A percentile compares a stretch with the other conserved stretches of the same genome.
Conservation (phyloP, 1,140 invertebrate species). For the Pseudomyrmex dendroicus region DNA sequence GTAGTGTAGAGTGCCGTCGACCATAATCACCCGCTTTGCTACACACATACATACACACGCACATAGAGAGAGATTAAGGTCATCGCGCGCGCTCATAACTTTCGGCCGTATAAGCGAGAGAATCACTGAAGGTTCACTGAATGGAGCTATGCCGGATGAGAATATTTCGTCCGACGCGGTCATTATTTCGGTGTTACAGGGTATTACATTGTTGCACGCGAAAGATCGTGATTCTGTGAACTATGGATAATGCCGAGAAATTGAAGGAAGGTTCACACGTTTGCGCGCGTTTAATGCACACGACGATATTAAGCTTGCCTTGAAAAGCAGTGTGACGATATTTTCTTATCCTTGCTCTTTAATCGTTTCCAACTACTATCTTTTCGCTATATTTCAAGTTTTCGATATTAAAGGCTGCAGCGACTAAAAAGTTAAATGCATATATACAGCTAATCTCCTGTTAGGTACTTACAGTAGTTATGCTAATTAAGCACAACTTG, state of each 20-base stretch:
- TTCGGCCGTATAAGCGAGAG: not conserved
- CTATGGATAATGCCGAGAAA: constrained; percentile 29
- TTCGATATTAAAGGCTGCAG: constrained; percentile 15
- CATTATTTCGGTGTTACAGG: constrained; percentile 44
- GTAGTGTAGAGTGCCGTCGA: not conserved
- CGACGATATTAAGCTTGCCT: not conserved
- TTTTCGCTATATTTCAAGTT: constrained; percentile 20
- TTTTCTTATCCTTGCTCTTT: not conserved
- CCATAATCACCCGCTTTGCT: constrained; percentile 31
- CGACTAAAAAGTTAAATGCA: not conserved
- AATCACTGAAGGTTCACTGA: constrained; percentile 30
- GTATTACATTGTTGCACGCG: constrained; percentile 23
- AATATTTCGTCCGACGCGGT: constrained; percentile 19
- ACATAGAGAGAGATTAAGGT: constrained; percentile 47
- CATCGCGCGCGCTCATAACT: constrained; percentile 46
- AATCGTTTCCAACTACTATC: not conserved
- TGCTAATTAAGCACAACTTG: constrained; percentile 9
- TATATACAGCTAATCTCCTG: constrained; percentile 1
- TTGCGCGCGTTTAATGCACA: not conserved
- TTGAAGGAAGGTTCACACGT: constrained; percentile 12
- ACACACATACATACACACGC: not conserved
- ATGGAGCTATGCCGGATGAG: constrained; percentile 21
- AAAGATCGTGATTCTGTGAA: constrained; percentile 2
- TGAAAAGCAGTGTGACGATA: not conserved
- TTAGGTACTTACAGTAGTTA: constrained; percentile 24